A percentile compares a stretch with the other conserved stretches of the same genome.
Evolutionary conservation across 2,888 invertebrate species (phyloP).

Genomic region (Drosophila borealis): DNA sequence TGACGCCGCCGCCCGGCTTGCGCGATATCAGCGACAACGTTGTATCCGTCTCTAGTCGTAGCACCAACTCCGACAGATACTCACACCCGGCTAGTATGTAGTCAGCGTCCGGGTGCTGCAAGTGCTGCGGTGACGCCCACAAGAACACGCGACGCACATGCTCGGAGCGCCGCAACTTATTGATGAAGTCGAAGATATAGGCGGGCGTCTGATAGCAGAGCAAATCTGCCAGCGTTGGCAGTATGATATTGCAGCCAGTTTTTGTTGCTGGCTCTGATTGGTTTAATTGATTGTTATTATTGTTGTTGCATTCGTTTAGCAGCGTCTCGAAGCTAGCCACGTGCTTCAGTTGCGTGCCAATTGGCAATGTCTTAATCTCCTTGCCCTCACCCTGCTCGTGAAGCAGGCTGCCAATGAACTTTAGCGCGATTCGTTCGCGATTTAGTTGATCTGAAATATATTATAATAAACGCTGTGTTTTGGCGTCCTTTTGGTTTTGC

Average conservation of each 20-base stretch:
- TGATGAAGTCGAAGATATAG: constrained; percentile 76
- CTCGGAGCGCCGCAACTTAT: constrained; percentile 71
- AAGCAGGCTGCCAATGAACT: constrained; percentile 76
- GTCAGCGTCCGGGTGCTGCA: constrained; percentile 64
- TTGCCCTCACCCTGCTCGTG: constrained; percentile 79
- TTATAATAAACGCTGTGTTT: background rate
- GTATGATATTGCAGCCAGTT: constrained; percentile 70
- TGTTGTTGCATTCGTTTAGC: constrained; percentile 56
- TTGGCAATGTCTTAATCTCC: constrained; percentile 67
- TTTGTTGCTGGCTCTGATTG: constrained; percentile 35
- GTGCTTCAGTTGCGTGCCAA: constrained; percentile 57
- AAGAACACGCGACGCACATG: constrained; percentile 80
- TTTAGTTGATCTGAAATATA: constrained; percentile 78
- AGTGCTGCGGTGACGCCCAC: constrained; percentile 80
- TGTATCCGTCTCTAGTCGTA: constrained; percentile 71
- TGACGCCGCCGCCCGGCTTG: constrained; percentile 81
- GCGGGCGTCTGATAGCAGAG: constrained; percentile 72
- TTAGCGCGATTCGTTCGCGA: constrained; percentile 79
- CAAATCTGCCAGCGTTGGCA: constrained; percentile 82
- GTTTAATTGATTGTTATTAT: constrained; percentile 33
- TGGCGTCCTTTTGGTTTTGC: background rate
- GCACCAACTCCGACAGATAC: constrained; percentile 82
- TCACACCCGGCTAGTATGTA: constrained; percentile 82
- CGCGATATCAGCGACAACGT: constrained; percentile 76
- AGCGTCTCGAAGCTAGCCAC: constrained; percentile 61